These are phyloP conservation scores for Diplodus sargus DNA, from an alignment of 2,797 vertebrate genomes.

Conservation along the genomic window DNA sequence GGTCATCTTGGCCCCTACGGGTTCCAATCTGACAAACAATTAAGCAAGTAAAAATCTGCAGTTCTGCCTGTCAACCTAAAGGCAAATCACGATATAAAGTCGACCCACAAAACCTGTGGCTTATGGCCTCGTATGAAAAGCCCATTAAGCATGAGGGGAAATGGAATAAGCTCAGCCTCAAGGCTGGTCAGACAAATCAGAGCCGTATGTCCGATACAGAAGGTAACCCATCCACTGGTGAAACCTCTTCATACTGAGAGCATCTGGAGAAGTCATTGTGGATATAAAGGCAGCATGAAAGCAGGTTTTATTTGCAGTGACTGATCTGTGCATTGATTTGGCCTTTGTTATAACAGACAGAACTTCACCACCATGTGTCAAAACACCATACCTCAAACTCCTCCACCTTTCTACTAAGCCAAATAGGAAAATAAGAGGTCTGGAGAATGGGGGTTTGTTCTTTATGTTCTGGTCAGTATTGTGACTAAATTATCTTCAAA, in stretches of 20 bases:
- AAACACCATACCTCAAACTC: constrained; percentile 15
- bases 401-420: neutral
- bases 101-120: constrained; percentile 48
- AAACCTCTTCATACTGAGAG: constrained; percentile 55
- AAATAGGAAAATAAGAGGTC: neutral
- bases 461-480: neutral
- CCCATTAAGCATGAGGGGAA: constrained; percentile 66
- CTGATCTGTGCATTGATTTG: constrained; percentile 66
- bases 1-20: neutral
- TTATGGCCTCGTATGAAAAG: constrained; percentile 73
- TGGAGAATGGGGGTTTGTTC: neutral
- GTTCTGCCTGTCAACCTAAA: constrained; percentile 31
- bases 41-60: constrained; percentile 13
- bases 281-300: constrained; percentile 57
- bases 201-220: constrained; percentile 73
- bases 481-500: neutral
- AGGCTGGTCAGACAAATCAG: constrained; percentile 69
- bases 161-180: constrained; percentile 66
- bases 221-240: constrained; percentile 65
- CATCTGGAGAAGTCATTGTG: constrained; percentile 77
- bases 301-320: constrained; percentile 58
- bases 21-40: constrained; percentile 20
- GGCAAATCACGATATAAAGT: constrained; percentile 6
- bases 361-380: constrained; percentile 44
- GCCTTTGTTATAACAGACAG: constrained; percentile 52